Evolutionary conservation across 1,140 invertebrate species (phyloP).

Genomic region (Papilio polytes): DNA sequence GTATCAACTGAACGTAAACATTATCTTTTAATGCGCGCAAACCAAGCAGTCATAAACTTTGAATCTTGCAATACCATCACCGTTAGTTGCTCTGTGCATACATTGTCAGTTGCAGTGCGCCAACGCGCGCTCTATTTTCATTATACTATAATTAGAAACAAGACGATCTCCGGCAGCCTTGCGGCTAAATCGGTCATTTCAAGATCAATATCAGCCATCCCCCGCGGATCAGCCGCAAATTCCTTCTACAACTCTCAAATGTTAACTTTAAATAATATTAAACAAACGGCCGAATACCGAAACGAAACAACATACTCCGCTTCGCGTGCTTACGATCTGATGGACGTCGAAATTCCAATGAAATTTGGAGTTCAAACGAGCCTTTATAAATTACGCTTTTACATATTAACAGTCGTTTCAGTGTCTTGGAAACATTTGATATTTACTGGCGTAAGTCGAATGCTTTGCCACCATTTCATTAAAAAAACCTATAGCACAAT

Average conservation of each 20-base stretch:
- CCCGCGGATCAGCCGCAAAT: background rate
- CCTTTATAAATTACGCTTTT: no score
- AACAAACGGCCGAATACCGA: no score
- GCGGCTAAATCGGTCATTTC: conserved; percentile 32
- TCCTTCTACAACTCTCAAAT: background rate
- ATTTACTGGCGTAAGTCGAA: no score
- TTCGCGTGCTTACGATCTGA: no score
- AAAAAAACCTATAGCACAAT: no score
- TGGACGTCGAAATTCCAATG: no score
- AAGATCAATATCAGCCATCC: conserved; percentile 34
- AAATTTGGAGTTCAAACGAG: no score
- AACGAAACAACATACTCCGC: no score
- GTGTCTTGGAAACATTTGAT: no score
- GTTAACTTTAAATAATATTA: no score
- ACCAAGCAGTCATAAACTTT: background rate
- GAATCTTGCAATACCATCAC: background rate
- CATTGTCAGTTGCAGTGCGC: background rate
- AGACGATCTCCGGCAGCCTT: conserved; percentile 20
- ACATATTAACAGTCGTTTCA: no score
- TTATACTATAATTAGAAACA: conserved; percentile 27
- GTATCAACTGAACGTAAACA: background rate
- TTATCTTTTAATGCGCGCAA: background rate
- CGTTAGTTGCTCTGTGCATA: conserved; percentile 3
- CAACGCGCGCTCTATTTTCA: conserved; percentile 28
- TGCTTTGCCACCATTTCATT: no score